Evolutionary conservation across 2,113 vertebrate species (phyloP).

Genomic region (Cinclus mexicanus): DNA sequence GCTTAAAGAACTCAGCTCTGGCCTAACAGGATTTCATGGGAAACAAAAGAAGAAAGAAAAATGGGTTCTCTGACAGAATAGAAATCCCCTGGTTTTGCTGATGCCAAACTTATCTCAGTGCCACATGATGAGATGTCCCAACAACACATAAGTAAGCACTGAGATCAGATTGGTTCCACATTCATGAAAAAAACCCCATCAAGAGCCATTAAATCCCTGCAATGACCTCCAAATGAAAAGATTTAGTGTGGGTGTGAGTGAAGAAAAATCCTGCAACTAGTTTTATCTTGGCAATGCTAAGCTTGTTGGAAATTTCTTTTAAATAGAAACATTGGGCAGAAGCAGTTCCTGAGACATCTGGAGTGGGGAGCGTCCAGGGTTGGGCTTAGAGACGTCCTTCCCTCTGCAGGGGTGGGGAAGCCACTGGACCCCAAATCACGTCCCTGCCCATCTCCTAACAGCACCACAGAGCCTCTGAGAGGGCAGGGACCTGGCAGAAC

Average conservation of each 20-base stretch:
- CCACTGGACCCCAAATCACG: accelerated
- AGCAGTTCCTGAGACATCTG: constrained; percentile 13
- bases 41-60: constrained; percentile 38
- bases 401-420: background rate
- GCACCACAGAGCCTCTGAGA: background rate
- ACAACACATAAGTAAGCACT: background rate
- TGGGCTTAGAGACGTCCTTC: background rate
- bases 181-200: accelerated
- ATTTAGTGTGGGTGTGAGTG: background rate
- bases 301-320: background rate
- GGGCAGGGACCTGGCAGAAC: background rate
- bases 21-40: constrained; percentile 23
- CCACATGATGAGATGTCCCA: background rate
- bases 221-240: constrained; percentile 42
- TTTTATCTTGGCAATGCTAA: constrained; percentile 41
- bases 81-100: background rate
- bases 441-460: background rate
- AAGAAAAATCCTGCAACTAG: constrained; percentile 35
- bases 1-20: background rate
- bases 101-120: constrained; percentile 18
- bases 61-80: background rate
- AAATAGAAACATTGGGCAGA: constrained; percentile 9
- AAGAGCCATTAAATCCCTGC: background rate
- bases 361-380: background rate
- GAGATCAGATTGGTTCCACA: constrained; percentile 45